A percentile compares a stretch with the other conserved stretches of the same genome.
phyloP scores from a whole-genome alignment of 2,113 vertebrate species.

The Ageneiosus marmoratus region DNA sequence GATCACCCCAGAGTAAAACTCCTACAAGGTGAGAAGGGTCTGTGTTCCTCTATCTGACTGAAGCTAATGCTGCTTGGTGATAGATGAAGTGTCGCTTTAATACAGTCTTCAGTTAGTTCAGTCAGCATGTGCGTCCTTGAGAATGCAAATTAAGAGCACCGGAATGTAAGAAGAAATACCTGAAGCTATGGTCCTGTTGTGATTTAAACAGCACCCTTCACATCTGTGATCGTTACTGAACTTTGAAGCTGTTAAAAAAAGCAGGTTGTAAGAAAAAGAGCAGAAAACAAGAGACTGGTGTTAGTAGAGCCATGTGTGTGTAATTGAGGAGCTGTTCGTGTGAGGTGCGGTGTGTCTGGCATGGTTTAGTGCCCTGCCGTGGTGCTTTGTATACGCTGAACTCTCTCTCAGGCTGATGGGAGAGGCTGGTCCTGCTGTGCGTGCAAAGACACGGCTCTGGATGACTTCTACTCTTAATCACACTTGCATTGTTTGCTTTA shows the following conservation, averaged over 20 bases:
- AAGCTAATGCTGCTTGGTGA: no score
- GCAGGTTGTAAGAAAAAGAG: background rate
- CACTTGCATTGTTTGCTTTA: slow-evolving; percentile 31
- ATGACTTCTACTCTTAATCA: slow-evolving; percentile 21
- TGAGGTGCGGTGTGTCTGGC: slow-evolving; percentile 50
- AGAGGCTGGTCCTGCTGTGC: slow-evolving; percentile 18
- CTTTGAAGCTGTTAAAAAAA: background rate
- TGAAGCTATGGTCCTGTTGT: background rate
- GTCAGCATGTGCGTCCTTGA: background rate
- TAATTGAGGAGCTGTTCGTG: slow-evolving; percentile 61
- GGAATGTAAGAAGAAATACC: background rate
- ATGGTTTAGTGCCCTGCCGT: slow-evolving; percentile 58
- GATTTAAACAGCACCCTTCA: background rate
- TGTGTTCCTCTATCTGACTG: no score
- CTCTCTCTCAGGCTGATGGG: slow-evolving; percentile 24
- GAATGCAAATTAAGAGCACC: slow-evolving; percentile 14
- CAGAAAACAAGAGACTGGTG: background rate
- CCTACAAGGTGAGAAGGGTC: slow-evolving; percentile 43
- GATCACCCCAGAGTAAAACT: slow-evolving; percentile 83
- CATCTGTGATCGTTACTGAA: background rate
- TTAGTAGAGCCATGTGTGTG: slow-evolving; percentile 57
- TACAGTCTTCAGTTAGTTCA: background rate
- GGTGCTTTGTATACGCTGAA: slow-evolving; percentile 67
- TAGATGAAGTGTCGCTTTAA: background rate
- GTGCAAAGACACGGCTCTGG: slow-evolving; percentile 26